Conservation (phyloP, 2,888 invertebrate genomes). For the Odontothrips loti region DNA sequence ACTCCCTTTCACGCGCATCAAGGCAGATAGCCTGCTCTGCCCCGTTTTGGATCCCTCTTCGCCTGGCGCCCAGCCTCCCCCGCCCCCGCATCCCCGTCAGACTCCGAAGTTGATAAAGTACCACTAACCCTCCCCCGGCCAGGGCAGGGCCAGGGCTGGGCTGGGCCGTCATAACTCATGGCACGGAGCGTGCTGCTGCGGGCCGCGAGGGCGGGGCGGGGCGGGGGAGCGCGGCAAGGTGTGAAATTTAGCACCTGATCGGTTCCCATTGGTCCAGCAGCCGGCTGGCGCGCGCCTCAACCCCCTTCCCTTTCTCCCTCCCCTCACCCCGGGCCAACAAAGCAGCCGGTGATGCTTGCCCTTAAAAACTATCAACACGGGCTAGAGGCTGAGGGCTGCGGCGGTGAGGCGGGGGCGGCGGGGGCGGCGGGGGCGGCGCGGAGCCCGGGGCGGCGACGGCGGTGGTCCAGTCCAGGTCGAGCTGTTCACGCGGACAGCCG, state of each 20-base stretch:
- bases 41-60: neutral
- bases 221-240: neutral
- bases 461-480: neutral
- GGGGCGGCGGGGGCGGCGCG: neutral
- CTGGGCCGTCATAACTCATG: too few species aligned
- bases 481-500: neutral
- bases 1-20: too few species aligned
- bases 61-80: neutral
- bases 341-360: neutral
- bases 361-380: conserved; percentile 20
- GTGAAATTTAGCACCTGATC: conserved; percentile 24
- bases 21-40: too few species aligned
- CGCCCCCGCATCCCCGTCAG: neutral
- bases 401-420: conserved; percentile 27
- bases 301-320: neutral
- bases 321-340: neutral
- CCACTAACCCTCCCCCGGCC: neutral
- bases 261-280: conserved; percentile 11
- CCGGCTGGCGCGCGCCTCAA: neutral
- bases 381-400: conserved; percentile 4
- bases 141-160: too few species aligned
- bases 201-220: neutral
- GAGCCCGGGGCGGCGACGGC: neutral
- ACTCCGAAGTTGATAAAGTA: neutral
- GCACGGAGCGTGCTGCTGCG: neutral